Evolutionary conservation across 2,888 invertebrate species (phyloP), one percentile per base, ranked within the genome.

Genomic region (Heliconius aoede): DNA sequence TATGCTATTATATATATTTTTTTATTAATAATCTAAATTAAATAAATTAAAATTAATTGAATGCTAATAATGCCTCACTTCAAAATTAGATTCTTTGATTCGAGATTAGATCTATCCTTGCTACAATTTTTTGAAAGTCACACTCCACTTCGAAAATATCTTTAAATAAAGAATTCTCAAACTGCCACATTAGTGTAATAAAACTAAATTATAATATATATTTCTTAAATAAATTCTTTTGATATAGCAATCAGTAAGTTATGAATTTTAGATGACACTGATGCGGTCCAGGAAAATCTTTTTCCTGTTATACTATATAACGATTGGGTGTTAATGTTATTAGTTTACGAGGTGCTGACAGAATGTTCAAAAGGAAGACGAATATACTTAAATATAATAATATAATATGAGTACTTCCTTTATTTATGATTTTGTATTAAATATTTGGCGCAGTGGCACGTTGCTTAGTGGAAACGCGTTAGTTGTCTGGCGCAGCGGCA

Each of bases 261-360:
- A 72, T 32, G 36, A 72, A 72, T 60, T 60, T 60, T 36, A 60
- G 32, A 36, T 60, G 60, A 72, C 71, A 60, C 71, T 72, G 11
- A 60, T 36, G 58, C 72, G 40, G 36, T 72, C 60, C 60, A 72
- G 72, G 40, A 60, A 72, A 72, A 72, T 26, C 72, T 60, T 36
- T 71, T 72, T 72, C 71, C 72, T 58, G 72, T 32, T 36, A 21
- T 64, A 64, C 28, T 55, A 26, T 24, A 36, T 72, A 60, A 60
- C 60, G 72, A 18, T 21, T 72, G 60, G 60, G 60, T 60, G 72
- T 26, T 60, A 4, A 72, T 24, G 18, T 60, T 72, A 40, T 26
- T 26, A 72, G 60, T 11, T 72, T 72, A 72, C 40, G 36, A 72
- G 3, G 72, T 60, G 72, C 26, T 13, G 26, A 72, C 60, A 60